Evolutionary conservation across 1,140 invertebrate species (phyloP).

Genomic region (Wiebesia pumilae): DNA sequence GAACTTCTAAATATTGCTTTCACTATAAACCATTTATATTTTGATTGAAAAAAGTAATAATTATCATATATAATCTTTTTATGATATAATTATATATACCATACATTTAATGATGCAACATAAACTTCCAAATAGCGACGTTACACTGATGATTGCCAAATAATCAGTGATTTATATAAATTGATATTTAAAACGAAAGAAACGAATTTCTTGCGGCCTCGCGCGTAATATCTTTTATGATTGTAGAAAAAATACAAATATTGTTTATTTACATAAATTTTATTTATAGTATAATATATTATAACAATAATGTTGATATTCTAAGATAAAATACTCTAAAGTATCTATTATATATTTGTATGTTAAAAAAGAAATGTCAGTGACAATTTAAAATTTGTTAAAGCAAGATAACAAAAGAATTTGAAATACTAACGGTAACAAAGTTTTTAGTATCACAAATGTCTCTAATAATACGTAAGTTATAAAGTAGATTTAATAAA

Average conservation of each 20-base stretch:
- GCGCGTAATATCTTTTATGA: neutral
- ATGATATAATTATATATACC: no score
- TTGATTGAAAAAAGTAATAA: neutral
- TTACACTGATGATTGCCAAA: constrained; percentile 47
- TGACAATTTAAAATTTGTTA: neutral
- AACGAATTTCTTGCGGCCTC: constrained; percentile 7
- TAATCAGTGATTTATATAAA: constrained; percentile 19
- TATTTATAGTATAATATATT: constrained; percentile 12
- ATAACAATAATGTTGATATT: constrained; percentile 21
- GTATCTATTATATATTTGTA: constrained; percentile 29
- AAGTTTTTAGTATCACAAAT: constrained; percentile 19
- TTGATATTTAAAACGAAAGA: neutral
- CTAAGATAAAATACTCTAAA: constrained; percentile 29
- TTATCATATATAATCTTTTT: neutral
- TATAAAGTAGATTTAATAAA: constrained; percentile 24
- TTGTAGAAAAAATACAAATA: constrained; percentile 19
- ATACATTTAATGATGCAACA: neutral
- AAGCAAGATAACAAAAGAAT: constrained; percentile 13
- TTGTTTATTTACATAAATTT: constrained; percentile 30
- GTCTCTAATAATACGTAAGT: constrained; percentile 26
- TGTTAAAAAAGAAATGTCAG: constrained; percentile 1
- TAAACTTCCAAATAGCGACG: neutral
- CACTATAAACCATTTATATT: neutral
- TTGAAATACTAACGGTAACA: neutral
- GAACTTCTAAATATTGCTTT: neutral